A percentile compares a stretch with the other conserved stretches of the same genome.
These are phyloP conservation scores for Glaucidium brasilianum DNA, from an alignment of 2,113 vertebrate genomes.

Conservation along the genomic window DNA sequence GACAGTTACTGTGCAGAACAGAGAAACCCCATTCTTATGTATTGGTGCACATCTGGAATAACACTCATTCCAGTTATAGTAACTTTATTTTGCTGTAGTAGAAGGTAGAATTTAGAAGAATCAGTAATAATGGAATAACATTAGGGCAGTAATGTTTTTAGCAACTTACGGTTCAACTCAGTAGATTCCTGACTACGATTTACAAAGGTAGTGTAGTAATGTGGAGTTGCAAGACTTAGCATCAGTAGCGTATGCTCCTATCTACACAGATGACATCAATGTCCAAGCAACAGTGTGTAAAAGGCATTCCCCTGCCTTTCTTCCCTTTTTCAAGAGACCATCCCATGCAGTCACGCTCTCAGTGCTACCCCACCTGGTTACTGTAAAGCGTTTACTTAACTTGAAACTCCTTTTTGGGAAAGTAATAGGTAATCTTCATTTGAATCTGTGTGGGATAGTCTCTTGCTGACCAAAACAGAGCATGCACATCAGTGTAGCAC, in stretches of 20 bases:
- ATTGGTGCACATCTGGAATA: background rate
- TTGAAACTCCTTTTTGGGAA: background rate
- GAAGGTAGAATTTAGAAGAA: background rate
- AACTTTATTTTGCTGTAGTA: background rate
- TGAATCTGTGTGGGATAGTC: background rate
- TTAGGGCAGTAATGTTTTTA: background rate
- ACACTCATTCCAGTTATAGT: background rate
- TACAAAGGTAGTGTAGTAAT: background rate
- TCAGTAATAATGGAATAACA: background rate
- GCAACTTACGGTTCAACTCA: background rate
- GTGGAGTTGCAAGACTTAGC: background rate
- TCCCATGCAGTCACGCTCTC: background rate
- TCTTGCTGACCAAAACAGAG: background rate
- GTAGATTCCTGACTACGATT: background rate
- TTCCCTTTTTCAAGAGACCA: background rate
- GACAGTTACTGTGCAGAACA: background rate
- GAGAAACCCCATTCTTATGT: background rate
- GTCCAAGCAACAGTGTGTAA: background rate
- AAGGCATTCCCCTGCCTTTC: background rate
- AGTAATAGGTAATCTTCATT: background rate
- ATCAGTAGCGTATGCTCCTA: background rate
- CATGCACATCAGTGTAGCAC: fast-evolving
- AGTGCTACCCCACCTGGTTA: background rate
- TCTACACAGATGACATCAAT: background rate
- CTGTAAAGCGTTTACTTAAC: background rate